Evolutionary conservation across 23 tunicate genomes (phyloP).

Genomic region (Aplidium turbinatum): DNA sequence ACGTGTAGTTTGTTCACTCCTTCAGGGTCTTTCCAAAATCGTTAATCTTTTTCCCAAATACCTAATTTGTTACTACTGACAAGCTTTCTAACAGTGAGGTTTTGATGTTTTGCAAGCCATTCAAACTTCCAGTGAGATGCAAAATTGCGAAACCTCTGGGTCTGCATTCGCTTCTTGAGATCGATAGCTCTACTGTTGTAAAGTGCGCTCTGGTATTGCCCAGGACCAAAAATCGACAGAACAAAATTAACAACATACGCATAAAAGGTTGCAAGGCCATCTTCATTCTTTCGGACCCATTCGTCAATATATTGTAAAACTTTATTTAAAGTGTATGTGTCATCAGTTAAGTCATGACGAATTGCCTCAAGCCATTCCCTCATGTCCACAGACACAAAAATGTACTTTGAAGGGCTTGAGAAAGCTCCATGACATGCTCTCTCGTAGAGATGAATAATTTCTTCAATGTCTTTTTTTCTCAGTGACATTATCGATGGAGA

Average conservation of each 20-base stretch:
- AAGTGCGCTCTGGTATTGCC: slow-evolving; percentile 9
- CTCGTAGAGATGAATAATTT: slow-evolving; percentile 27
- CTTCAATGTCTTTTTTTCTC: slow-evolving; percentile 14
- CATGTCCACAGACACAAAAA: slow-evolving; percentile 30
- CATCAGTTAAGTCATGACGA: slow-evolving; percentile 20
- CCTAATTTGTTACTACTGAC: slow-evolving; percentile 28
- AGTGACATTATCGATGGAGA: slow-evolving; percentile 25
- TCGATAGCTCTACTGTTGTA: slow-evolving; percentile 9
- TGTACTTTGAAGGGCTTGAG: background rate
- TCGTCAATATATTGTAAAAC: slow-evolving; percentile 35
- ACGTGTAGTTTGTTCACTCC: slow-evolving; percentile 12
- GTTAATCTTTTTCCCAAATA: slow-evolving; percentile 33
- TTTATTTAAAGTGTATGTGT: slow-evolving; percentile 17
- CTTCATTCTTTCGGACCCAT: slow-evolving; percentile 50
- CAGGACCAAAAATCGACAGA: slow-evolving; percentile 35
- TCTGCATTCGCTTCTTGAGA: background rate
- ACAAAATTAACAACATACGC: slow-evolving; percentile 36
- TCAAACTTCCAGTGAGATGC: background rate
- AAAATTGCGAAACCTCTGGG: background rate
- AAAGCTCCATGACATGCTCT: slow-evolving; percentile 5
- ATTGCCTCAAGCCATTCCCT: slow-evolving; percentile 68
- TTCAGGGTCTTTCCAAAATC: slow-evolving; percentile 38
- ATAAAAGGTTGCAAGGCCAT: slow-evolving; percentile 55
- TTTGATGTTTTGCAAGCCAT: slow-evolving; percentile 31
- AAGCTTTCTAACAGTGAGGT: slow-evolving; percentile 31